Percentiles rank a stretch among this genome's conserved stretches.
Conservation (phyloP, 2,888 invertebrate species). For the Calameuta pallipes region DNA sequence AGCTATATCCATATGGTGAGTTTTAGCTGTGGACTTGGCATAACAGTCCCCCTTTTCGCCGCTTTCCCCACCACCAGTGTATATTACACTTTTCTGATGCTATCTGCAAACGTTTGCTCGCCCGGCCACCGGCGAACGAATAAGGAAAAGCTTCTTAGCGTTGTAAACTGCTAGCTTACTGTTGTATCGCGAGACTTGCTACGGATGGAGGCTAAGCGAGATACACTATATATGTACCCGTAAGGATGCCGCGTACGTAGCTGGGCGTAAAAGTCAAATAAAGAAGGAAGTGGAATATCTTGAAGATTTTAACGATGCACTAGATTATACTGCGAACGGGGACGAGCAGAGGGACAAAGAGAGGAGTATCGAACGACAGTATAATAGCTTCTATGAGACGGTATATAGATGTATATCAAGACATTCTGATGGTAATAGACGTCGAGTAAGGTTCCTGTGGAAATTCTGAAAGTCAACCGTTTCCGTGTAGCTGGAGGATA, state of each 20-base stretch:
- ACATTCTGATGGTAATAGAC: neutral
- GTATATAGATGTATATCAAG: neutral
- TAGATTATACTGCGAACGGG: neutral
- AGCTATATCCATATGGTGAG: conserved; percentile 2
- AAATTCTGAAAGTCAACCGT: neutral
- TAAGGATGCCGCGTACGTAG: conserved; percentile 5
- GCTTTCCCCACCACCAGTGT: neutral
- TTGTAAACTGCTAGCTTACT: conserved; percentile 31
- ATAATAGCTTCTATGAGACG: neutral
- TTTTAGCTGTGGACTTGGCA: neutral
- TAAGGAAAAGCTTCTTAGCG: conserved; percentile 32
- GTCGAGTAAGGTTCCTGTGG: neutral
- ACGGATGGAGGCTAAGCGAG: conserved; percentile 11
- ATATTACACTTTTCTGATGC: conserved; percentile 1
- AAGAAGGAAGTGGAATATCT: neutral
- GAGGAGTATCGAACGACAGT: neutral
- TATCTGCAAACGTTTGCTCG: neutral
- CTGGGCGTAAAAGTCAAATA: neutral
- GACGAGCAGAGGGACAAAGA: neutral
- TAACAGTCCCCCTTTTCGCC: neutral
- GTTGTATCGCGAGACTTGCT: conserved; percentile 14
- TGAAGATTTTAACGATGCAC: neutral
- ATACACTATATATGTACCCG: conserved; percentile 1
- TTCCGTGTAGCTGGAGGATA: neutral
- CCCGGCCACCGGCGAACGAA: conserved; percentile 18